Conservation (phyloP, 2,888 invertebrate genomes). For the Labia minor region DNA sequence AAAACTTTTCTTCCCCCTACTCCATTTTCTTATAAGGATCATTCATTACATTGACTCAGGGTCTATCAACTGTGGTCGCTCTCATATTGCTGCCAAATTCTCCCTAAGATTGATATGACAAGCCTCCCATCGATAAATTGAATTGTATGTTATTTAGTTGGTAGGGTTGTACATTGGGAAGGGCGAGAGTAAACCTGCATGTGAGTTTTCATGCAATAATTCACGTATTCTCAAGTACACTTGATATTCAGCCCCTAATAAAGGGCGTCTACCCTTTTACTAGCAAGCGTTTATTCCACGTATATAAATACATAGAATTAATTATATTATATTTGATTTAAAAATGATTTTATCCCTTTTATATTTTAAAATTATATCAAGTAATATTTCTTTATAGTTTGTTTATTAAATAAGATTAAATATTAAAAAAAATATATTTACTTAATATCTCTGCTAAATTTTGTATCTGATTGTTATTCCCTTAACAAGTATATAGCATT, state of each 20-base stretch:
- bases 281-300: too few relatives aligned
- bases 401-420: too few relatives aligned
- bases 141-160: not conserved
- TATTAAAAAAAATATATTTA: too few relatives aligned
- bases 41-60: not conserved
- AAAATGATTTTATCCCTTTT: too few relatives aligned
- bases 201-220: slow-evolving; percentile 7
- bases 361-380: too few relatives aligned
- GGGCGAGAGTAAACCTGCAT: not conserved
- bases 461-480: too few relatives aligned
- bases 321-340: too few relatives aligned
- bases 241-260: not conserved
- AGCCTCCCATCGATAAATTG: slow-evolving; percentile 2
- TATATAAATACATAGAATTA: too few relatives aligned
- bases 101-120: slow-evolving; percentile 1
- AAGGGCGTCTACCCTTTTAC: too few relatives aligned
- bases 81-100: not conserved
- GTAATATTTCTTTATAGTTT: too few relatives aligned
- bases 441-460: too few relatives aligned
- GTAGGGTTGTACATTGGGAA: not conserved
- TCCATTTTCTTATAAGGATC: not conserved
- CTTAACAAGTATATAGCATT: too few relatives aligned
- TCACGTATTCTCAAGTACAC: not conserved
- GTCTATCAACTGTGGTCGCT: not conserved
- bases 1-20: not conserved